Evolutionary conservation across 2,113 vertebrate genomes (phyloP), one percentile per base, ranked within the genome.

Genomic region (Indicator indicator): DNA sequence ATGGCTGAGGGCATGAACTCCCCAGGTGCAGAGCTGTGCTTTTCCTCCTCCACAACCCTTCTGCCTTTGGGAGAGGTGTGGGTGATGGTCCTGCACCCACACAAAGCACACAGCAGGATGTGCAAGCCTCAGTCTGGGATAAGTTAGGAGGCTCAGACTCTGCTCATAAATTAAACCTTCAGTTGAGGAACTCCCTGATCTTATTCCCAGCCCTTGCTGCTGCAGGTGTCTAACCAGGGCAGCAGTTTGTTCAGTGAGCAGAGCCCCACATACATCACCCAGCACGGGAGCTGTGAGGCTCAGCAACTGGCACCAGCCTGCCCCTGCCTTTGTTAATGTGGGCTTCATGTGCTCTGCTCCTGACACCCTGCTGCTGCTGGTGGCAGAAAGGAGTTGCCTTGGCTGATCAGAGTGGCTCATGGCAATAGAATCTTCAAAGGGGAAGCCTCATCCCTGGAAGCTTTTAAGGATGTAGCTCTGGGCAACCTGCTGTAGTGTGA

Each of bases 81-180:
- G 67, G 46, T 58, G 78, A 74, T 55, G 65, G 6, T 36, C 74
- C 55, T 23, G 68, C 56, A 8, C 24, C 2, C 18, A 59, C 50
- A 60, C 55, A 23, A 82, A 71, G 83, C 56, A 52, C 33, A 9
- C 73, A 54, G 32, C 87, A 78, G 77, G 60, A 64, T 3, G 32
- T 33, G 52, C 69, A 73, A 48, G 21, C 42, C 24, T 64, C 58
- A 60, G 4, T 46, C 87, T 94, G 85, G 80, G 95, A 83, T 2
- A 20, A 63, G 64, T 94, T 78, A 77, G 56, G 79, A 86, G 26
- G 12, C 59, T 94, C 46, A 3, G 8, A n/a, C 42, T 69, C 71
- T 90, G 80, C 87, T 93, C 65, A 95, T 90, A 84, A 94, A 93
- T 90, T 72, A 90, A 77, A 74, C 69, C 65, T 89, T 77, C 60